Conservation (phyloP, 1,140 invertebrate genomes). For the Ostrea edulis region DNA sequence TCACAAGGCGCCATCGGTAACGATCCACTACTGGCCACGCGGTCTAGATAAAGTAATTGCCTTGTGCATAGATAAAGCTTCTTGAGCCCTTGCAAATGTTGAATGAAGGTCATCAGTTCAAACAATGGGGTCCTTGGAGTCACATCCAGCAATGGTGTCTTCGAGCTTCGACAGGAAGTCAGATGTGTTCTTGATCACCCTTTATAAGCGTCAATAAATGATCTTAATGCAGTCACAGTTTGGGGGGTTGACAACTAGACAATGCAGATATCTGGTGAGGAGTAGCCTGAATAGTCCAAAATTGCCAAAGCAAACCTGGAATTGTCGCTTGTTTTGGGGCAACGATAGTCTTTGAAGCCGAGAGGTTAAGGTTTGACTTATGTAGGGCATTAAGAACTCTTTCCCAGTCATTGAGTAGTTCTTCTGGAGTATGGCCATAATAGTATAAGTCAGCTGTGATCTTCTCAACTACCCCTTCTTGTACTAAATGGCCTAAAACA, state of each 20-base stretch:
- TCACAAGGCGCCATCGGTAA: too few species aligned
- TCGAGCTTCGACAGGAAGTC: too few species aligned
- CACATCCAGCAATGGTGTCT: conserved; percentile 29
- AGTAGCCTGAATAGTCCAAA: conserved; percentile 21
- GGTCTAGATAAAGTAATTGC: too few species aligned
- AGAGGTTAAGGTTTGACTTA: conserved; percentile 43
- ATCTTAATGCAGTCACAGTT: conserved; percentile 44
- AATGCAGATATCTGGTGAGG: too few species aligned
- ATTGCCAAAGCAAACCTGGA: conserved; percentile 53
- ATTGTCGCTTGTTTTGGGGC: conserved; percentile 44
- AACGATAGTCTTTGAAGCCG: conserved; percentile 49
- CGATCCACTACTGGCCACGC: too few species aligned
- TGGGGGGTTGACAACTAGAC: conserved; percentile 27
- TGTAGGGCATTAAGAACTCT: conserved; percentile 47
- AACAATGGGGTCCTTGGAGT: conserved; percentile 51
- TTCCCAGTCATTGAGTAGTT: conserved; percentile 44
- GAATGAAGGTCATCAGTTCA: conserved; percentile 43
- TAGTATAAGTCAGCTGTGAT: conserved; percentile 55
- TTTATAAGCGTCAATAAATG: too few species aligned
- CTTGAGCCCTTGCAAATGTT: too few species aligned
- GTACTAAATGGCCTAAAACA: conserved; percentile 58
- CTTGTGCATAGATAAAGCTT: too few species aligned
- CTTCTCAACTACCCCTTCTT: conserved; percentile 58
- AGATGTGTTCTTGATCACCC: too few species aligned
- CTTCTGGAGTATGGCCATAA: conserved; percentile 44